These are phyloP conservation scores for Rhopalosiphum maidis DNA, from an alignment of 1,140 invertebrate species.

Conservation along the genomic window DNA sequence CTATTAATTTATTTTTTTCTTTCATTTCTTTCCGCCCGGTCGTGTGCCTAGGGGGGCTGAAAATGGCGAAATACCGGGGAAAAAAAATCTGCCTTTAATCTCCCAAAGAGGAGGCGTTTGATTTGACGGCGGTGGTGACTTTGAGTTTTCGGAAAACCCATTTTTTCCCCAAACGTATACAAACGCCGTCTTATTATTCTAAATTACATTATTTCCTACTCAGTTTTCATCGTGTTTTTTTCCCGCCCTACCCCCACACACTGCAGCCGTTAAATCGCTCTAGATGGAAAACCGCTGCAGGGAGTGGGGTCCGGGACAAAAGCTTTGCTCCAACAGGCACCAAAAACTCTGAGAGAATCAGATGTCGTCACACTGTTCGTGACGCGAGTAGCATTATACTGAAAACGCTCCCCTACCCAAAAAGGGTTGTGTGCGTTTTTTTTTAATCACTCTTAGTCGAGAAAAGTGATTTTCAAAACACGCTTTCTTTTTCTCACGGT, in stretches of 20 bases:
- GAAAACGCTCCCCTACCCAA: not conserved
- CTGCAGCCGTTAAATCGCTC: not conserved
- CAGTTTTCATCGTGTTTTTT: not conserved
- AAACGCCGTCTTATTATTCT: conserved; percentile 38
- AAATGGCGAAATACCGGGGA: not conserved
- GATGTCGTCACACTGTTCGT: not conserved
- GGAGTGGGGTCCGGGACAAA: not conserved
- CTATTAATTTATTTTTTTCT: conserved; percentile 52
- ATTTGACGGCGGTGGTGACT: not conserved
- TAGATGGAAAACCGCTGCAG: not conserved
- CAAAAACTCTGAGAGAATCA: not conserved
- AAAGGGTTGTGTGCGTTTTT: conserved; percentile 9
- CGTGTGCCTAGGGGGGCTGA: conserved; percentile 16
- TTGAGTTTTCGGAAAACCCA: conserved; percentile 25
- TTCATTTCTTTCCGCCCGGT: not conserved
- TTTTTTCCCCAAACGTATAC: conserved; percentile 11
- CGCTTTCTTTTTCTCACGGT: not conserved
- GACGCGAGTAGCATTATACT: not conserved
- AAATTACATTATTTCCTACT: conserved; percentile 49
- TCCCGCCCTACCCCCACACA: not conserved
- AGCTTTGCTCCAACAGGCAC: conserved; percentile 13
- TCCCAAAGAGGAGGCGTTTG: conserved; percentile 42
- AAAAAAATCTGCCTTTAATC: conserved; percentile 39
- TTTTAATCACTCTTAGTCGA: conserved; percentile 51
- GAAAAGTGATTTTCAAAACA: conserved; percentile 47